Percentiles rank a stretch among this genome's conserved stretches.
phyloP scores from a whole-genome alignment of 2,888 invertebrate genomes.

The Eupithecia centaureata region DNA sequence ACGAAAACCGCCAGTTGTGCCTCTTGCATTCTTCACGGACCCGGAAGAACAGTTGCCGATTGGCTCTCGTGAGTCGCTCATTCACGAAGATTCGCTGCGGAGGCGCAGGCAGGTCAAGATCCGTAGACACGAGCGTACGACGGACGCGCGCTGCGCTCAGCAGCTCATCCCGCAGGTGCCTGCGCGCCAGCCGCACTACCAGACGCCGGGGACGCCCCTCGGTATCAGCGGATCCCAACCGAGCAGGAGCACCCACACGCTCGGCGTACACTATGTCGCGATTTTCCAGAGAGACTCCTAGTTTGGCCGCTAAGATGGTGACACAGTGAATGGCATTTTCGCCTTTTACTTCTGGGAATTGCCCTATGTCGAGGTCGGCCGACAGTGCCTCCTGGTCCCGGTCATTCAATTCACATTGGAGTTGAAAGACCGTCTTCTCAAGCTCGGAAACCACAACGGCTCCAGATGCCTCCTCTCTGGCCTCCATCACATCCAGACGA shows the following conservation, averaged over 20 bases:
- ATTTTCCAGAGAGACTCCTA: neutral
- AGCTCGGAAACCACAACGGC: neutral
- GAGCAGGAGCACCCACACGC: neutral
- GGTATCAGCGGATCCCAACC: neutral
- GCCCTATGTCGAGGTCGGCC: neutral
- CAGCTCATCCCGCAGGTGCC: constrained; percentile 3
- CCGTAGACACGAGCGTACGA: neutral
- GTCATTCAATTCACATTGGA: neutral
- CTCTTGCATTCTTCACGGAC: constrained; percentile 11
- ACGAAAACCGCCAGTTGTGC: constrained; percentile 8
- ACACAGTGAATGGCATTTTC: neutral
- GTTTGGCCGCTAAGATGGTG: neutral
- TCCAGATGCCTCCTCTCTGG: no score
- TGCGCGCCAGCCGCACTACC: neutral
- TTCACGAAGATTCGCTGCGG: constrained; percentile 3
- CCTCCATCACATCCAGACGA: no score
- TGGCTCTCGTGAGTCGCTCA: constrained; percentile 17
- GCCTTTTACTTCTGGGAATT: neutral
- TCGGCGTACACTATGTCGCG: no score
- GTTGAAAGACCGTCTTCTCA: neutral
- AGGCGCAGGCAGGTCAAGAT: neutral
- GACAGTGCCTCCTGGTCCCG: neutral
- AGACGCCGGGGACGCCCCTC: neutral
- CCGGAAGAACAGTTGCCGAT: constrained; percentile 18
- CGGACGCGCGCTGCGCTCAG: constrained; percentile 5